These are phyloP conservation scores for Aphelocoma californica DNA, from an alignment of 2,797 vertebrate species.

Conservation along the genomic window DNA sequence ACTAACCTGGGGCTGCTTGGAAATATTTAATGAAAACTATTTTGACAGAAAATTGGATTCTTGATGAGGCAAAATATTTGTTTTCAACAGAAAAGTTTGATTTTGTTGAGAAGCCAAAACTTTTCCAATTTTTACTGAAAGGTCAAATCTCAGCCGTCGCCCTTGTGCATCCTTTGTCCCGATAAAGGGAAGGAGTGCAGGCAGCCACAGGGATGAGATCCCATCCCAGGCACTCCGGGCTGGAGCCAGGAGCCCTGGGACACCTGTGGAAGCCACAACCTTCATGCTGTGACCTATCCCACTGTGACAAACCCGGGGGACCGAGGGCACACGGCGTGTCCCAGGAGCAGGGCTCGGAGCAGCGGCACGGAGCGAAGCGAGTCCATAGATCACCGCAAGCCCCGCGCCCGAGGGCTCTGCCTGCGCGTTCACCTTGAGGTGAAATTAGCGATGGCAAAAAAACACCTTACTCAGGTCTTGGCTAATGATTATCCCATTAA, in stretches of 20 bases:
- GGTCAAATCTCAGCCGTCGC: accelerated
- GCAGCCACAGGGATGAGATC: not conserved
- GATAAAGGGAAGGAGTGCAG: accelerated
- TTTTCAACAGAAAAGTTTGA: not conserved
- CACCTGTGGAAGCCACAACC: not conserved
- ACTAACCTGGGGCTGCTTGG: constrained; percentile 36
- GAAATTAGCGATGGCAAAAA: constrained; percentile 11
- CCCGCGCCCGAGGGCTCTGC: not conserved
- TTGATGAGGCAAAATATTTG: constrained; percentile 34
- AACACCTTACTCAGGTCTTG: constrained; percentile 58
- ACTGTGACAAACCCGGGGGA: accelerated
- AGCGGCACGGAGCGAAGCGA: accelerated
- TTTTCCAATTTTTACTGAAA: not conserved
- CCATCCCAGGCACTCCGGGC: accelerated
- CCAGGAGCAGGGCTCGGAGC: not conserved
- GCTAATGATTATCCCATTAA: constrained; percentile 46
- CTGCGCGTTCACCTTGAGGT: constrained; percentile 15
- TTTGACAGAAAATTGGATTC: constrained; percentile 67
- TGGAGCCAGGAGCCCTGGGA: not conserved
- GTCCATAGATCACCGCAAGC: not conserved
- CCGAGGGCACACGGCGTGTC: accelerated
- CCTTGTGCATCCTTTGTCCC: accelerated
- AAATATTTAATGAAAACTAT: constrained; percentile 67
- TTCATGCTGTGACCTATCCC: not conserved
- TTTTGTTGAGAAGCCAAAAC: not conserved